Conservation (phyloP, 92 coral and sea anemone genomes). For the Parazoanthus darwini region DNA sequence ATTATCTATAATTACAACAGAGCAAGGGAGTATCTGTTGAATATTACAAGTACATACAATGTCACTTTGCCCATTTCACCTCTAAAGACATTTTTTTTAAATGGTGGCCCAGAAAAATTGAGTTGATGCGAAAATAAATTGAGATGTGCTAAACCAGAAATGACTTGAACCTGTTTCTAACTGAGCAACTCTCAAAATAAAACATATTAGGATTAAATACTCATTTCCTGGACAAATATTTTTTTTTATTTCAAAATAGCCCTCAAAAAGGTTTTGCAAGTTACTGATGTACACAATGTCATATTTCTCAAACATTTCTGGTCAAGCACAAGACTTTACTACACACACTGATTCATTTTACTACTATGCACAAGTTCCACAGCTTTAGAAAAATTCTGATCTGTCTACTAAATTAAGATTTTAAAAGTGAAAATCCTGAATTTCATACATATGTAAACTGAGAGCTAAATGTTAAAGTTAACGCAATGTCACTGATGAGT, state of each 20-base stretch:
- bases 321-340: slow-evolving; percentile 26
- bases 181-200: slow-evolving; percentile 22
- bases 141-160: slow-evolving; percentile 41
- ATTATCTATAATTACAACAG: slow-evolving; percentile 69
- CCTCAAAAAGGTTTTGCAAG: slow-evolving; percentile 30
- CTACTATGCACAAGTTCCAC: slow-evolving; percentile 32
- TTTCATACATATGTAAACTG: slow-evolving; percentile 43
- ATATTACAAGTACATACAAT: slow-evolving; percentile 21
- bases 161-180: background rate
- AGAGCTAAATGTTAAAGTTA: slow-evolving; percentile 8
- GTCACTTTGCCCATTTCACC: slow-evolving; percentile 45
- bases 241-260: slow-evolving; percentile 42
- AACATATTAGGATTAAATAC: slow-evolving; percentile 38
- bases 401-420: slow-evolving; percentile 15
- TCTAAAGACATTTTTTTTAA: slow-evolving; percentile 31
- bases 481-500: slow-evolving; percentile 6
- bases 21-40: slow-evolving; percentile 37
- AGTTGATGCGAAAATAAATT: slow-evolving; percentile 39
- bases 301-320: slow-evolving; percentile 19
- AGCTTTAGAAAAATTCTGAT: slow-evolving; percentile 33
- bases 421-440: slow-evolving; percentile 40
- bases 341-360: slow-evolving; percentile 22
- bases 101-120: slow-evolving; percentile 35
- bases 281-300: background rate
- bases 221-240: slow-evolving; percentile 28